Evolutionary conservation across 2,113 vertebrate genomes (phyloP).

Genomic region (Platycercus adscitus): DNA sequence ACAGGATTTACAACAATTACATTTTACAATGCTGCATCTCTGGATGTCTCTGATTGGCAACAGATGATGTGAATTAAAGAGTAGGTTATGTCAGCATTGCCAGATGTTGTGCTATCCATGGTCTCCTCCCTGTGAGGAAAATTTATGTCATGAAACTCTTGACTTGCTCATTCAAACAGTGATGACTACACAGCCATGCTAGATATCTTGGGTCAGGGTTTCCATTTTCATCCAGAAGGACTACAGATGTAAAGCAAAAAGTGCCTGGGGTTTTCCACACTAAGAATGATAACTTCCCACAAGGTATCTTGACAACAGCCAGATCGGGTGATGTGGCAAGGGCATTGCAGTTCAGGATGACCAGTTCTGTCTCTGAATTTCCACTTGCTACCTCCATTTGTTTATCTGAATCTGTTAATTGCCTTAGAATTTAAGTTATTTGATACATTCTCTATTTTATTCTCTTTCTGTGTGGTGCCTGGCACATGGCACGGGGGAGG

Average conservation of each 20-base stretch:
- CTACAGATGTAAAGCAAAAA: neutral
- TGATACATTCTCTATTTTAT: neutral
- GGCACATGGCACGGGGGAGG: accelerated
- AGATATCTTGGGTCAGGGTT: neutral
- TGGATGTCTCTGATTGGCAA: neutral
- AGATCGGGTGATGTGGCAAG: neutral
- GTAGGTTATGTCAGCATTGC: neutral
- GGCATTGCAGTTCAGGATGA: neutral
- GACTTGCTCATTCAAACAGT: neutral
- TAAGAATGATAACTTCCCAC: neutral
- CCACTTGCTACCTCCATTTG: neutral
- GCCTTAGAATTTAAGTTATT: neutral
- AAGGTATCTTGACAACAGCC: neutral
- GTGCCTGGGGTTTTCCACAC: neutral
- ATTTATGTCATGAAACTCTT: neutral
- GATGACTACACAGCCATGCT: neutral
- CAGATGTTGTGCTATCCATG: neutral
- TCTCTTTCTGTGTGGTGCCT: neutral
- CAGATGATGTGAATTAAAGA: conserved; percentile 9
- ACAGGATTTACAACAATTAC: neutral
- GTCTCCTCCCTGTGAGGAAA: neutral
- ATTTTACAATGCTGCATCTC: neutral
- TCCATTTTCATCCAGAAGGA: neutral
- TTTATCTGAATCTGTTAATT: neutral
- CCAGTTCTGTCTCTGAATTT: neutral